Base-by-base conservation (phyloP, 1,140 invertebrate genomes). In the Sitodiplosis mosellana region DNA sequence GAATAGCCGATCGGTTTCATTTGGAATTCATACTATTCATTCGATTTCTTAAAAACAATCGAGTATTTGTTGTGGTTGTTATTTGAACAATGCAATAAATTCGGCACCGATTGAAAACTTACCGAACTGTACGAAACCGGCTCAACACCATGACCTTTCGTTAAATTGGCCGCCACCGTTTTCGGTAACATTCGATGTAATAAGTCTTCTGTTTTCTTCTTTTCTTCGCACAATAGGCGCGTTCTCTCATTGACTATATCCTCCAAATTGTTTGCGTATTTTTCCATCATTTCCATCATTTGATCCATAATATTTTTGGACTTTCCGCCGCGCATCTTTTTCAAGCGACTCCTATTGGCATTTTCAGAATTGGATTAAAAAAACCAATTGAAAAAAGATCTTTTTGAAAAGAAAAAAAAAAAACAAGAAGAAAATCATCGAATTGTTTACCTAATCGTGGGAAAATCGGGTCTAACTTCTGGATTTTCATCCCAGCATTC, bases 211-310 rank as follows among this genome's bases (percentile, higher is more conserved):
- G 89, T 92, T 67, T 91, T 93, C 59, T 85, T 78, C 64, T 95
- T 92, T 63, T 94, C 89, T 67, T 93, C 89, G 59, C 78, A 80
- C 55, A 93, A 70, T 58, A 87, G 74, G 58, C 81, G 76, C 36
- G 90, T 94, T 55, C 89, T 74, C 67, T 91, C 85, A 55, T 74
- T 81, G 55, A 94, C 90, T 66, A 94, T 74, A 64, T 90, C 87
- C 68, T 94, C 90, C 66, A 94, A 78, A 70, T 93, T 88, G 61
- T 89, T 87, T 14, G 87, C 84, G 64, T 94, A 91, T 56, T 88
- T 89, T 63, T 90, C 89, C 87, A 94, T 88, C 81, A 91, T 90
- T 51, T 86, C 81, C 81, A 93, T 87, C 84, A 93, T 89, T 71
- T 90, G 84, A 61, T 94, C 89, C 83, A 93, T 89, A 52, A 93